Conservation (phyloP, 2,888 invertebrate species). For the Gnatocerus cornutus region DNA sequence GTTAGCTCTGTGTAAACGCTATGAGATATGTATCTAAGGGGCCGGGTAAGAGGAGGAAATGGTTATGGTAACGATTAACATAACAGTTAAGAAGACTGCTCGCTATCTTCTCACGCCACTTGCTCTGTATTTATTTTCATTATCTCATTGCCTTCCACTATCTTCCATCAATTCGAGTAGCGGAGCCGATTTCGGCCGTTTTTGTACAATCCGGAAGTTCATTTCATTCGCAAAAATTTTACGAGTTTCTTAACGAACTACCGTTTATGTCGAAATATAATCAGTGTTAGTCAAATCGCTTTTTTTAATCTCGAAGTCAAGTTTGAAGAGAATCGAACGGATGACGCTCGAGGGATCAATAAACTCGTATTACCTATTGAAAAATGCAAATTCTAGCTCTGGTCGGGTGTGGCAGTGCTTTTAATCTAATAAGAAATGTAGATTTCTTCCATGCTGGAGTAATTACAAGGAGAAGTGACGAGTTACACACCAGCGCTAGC, state of each 20-base stretch:
- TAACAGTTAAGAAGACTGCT: slow-evolving; percentile 55
- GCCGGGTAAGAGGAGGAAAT: slow-evolving; percentile 52
- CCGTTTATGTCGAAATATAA: slow-evolving; percentile 22
- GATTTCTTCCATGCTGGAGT: slow-evolving; percentile 14
- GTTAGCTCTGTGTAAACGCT: slow-evolving; percentile 47
- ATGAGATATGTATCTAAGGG: slow-evolving; percentile 56
- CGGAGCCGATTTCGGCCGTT: slow-evolving; percentile 8
- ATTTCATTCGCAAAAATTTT: background rate
- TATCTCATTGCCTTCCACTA: slow-evolving; percentile 44
- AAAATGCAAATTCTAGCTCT: slow-evolving; percentile 27
- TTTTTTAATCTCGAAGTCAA: background rate
- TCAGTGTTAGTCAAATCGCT: slow-evolving; percentile 3
- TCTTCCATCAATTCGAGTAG: slow-evolving; percentile 29
- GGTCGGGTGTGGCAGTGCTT: slow-evolving; percentile 9
- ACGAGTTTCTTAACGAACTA: background rate
- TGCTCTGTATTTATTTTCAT: slow-evolving; percentile 52
- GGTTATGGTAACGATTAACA: slow-evolving; percentile 56
- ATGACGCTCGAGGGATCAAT: slow-evolving; percentile 18
- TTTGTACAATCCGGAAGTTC: background rate
- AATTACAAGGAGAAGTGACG: slow-evolving; percentile 11
- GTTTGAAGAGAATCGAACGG: slow-evolving; percentile 15
- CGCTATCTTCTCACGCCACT: slow-evolving; percentile 56
- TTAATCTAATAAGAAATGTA: slow-evolving; percentile 8
- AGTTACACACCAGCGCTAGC: background rate
- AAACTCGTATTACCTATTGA: slow-evolving; percentile 24